Conservation (phyloP, 1,140 invertebrate species). For the Papilio dardanus region DNA sequence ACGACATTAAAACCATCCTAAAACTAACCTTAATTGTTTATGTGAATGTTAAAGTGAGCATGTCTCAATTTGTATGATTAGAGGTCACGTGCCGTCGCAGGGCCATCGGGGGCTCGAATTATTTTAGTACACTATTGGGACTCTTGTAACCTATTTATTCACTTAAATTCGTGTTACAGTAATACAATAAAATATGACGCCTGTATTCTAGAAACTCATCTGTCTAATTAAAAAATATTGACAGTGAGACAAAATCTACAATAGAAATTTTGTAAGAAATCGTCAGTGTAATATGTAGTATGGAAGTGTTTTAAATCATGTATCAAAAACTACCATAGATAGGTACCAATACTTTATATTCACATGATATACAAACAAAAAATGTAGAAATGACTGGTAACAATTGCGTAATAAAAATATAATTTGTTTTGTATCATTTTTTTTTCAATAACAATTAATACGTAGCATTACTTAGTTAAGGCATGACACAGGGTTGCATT, state of each 20-base stretch:
- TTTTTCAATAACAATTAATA: conserved; percentile 17
- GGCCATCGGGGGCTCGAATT: conserved; percentile 47
- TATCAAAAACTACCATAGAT: too few relatives aligned
- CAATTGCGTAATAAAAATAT: too few relatives aligned
- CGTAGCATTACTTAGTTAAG: conserved; percentile 7
- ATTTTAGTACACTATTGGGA: conserved; percentile 57
- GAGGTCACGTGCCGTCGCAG: conserved; percentile 56
- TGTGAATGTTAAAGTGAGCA: conserved; percentile 52
- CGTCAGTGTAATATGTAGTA: too few relatives aligned
- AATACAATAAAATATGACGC: not conserved
- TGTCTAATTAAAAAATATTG: not conserved
- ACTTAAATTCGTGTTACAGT: conserved; percentile 41
- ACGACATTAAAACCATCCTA: too few relatives aligned
- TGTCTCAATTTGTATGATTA: conserved; percentile 71
- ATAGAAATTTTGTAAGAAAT: not conserved
- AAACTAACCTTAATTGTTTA: conserved; percentile 47
- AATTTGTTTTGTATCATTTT: not conserved
- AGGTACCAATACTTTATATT: too few relatives aligned
- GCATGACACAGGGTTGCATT: conserved; percentile 35
- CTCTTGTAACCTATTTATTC: conserved; percentile 55
- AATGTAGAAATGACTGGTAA: too few relatives aligned
- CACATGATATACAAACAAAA: too few relatives aligned
- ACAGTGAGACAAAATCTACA: not conserved
- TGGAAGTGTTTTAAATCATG: too few relatives aligned
- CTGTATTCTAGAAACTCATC: not conserved